Evolutionary conservation across 2,797 vertebrate genomes (phyloP).

Genomic region (Rhinatrema bivittatum): DNA sequence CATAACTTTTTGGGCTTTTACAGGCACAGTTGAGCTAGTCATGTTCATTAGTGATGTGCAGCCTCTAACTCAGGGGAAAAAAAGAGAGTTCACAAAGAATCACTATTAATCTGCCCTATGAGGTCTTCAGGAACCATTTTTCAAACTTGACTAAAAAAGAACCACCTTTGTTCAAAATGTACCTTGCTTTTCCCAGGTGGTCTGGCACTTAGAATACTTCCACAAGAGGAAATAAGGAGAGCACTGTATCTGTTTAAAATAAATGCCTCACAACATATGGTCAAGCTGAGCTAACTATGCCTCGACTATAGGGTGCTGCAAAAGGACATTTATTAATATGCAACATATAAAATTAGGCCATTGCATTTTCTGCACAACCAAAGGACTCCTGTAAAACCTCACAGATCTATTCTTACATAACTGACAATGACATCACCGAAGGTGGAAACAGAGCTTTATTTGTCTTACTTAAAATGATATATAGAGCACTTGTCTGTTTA

Average conservation of each 20-base stretch:
- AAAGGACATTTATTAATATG: conserved; percentile 60
- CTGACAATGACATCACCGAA: conserved; percentile 75
- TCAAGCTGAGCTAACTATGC: too few relatives aligned
- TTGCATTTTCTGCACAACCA: conserved; percentile 66
- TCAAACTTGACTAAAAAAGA: conserved; percentile 23
- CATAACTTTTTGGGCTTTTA: too few relatives aligned
- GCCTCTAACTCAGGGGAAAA: too few relatives aligned
- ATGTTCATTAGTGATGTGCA: too few relatives aligned
- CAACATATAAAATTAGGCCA: conserved; percentile 66
- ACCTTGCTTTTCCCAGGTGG: conserved; percentile 23
- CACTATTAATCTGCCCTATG: background rate
- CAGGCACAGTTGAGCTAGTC: too few relatives aligned
- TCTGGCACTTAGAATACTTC: conserved; percentile 15
- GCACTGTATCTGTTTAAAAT: conserved; percentile 49
- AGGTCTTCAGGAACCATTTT: conserved; percentile 2
- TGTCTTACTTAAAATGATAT: conserved; percentile 78
- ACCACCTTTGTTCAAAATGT: conserved; percentile 26
- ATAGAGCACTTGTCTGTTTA: conserved; percentile 76
- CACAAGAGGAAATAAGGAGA: conserved; percentile 29
- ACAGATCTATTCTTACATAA: conserved; percentile 73
- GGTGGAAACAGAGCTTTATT: conserved; percentile 73
- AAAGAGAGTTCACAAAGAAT: background rate
- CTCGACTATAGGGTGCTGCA: conserved; percentile 38
- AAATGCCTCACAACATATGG: too few relatives aligned
- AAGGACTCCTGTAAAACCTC: conserved; percentile 75